phyloP scores from a whole-genome alignment of 2,797 vertebrate genomes.

The Rhinella marina region DNA sequence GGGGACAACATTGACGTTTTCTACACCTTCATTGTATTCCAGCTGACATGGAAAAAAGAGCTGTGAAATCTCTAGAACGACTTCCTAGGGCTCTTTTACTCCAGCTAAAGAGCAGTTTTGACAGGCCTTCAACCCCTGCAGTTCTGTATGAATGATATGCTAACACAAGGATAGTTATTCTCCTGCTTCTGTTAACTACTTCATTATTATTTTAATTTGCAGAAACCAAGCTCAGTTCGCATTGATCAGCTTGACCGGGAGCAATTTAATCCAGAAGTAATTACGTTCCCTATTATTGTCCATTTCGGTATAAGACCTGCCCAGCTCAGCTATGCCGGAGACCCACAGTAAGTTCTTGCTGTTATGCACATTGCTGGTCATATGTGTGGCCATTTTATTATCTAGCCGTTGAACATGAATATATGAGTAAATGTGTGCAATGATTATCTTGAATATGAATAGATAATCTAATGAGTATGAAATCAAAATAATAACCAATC shows the following conservation, averaged over 20 bases:
- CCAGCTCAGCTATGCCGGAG: conserved; percentile 98
- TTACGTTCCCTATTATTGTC: conserved; percentile 98
- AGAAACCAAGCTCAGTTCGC: conserved; percentile 98
- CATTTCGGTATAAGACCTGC: conserved; percentile 98
- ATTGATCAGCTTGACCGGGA: conserved; percentile 98
- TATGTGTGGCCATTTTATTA: not conserved
- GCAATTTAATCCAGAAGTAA: conserved; percentile 97
- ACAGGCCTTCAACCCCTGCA: not conserved
- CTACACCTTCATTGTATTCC: conserved; percentile 13
- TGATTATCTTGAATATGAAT: not conserved
- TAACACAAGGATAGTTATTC: not conserved
- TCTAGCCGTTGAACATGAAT: not conserved
- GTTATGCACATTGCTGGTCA: not conserved
- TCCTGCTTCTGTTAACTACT: not conserved
- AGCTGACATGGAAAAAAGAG: conserved; percentile 22
- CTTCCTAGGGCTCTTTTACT: not conserved
- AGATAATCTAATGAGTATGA: not conserved
- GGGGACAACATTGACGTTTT: not conserved
- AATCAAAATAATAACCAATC: not conserved
- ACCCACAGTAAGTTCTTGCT: conserved; percentile 90
- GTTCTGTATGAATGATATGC: conserved; percentile 1
- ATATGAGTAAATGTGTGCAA: not conserved
- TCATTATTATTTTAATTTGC: conserved; percentile 64
- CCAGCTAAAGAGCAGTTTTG: not conserved
- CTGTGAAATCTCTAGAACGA: conserved; percentile 25